Evolutionary conservation across 2,113 vertebrate genomes (phyloP).

Genomic region (Lepisosteus osseus): DNA sequence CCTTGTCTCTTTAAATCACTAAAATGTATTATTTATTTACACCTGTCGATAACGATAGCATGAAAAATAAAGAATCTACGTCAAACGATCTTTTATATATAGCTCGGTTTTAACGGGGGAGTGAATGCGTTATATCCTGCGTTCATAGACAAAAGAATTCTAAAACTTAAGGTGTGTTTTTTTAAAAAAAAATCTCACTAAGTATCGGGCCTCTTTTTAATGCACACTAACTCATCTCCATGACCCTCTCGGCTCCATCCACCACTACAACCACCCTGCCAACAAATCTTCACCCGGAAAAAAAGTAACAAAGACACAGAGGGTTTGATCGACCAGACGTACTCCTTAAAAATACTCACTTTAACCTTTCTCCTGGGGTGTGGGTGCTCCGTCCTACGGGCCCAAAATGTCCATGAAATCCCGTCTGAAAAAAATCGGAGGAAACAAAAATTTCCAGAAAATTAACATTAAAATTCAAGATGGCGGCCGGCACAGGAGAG

Average conservation of each 20-base stretch:
- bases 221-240: constrained; percentile 22
- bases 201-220: constrained; percentile 18
- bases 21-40: constrained; percentile 16
- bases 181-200: background rate
- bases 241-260: constrained; percentile 11
- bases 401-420: constrained; percentile 37
- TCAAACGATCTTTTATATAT: too few relatives aligned
- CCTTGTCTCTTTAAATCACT: constrained; percentile 21
- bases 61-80: background rate
- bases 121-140: too few relatives aligned
- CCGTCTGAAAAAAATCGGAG: constrained; percentile 50
- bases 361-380: constrained; percentile 15
- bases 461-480: constrained; percentile 79
- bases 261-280: constrained; percentile 28
- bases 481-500: constrained; percentile 59
- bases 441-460: constrained; percentile 62
- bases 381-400: constrained; percentile 26
- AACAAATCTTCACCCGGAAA: constrained; percentile 33
- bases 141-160: background rate
- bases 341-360: constrained; percentile 52
- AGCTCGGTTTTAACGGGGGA: too few relatives aligned
- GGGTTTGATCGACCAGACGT: constrained; percentile 9
- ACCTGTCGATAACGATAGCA: constrained; percentile 16
- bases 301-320: constrained; percentile 28
- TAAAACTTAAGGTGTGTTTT: constrained; percentile 16